Evolutionary conservation across 1,140 invertebrate genomes (phyloP), one percentile per base, ranked within the genome.

Genomic region (Diachasmimorpha longicaudata): DNA sequence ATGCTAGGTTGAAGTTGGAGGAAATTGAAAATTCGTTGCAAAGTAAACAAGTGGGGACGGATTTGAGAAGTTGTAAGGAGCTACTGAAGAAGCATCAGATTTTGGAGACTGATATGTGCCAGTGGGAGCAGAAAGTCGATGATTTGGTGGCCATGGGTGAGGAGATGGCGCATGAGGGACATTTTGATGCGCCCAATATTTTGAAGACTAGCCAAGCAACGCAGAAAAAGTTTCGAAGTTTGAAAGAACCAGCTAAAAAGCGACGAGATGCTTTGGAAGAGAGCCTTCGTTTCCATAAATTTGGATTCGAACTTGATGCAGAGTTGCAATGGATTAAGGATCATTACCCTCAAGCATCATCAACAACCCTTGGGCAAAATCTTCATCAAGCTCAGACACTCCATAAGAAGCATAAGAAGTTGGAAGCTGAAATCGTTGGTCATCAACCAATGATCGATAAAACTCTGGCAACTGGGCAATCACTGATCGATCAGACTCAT

Each of bases 261-360:
- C 90, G 97, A 39, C 91, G 95, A n/a, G 92, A 92, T 31, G 93
- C 93, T 13, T 88, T 99, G 4, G 95, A 98, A 84, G 96, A 97
- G 85, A 95, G 95, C 39, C 83, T 96, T 5, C 92, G 94, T 76
- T 95, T 95, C 83, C 97, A 99, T 85, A 97, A 99, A 86, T 98
- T 99, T 88, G 94, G 94, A 25, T 98, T 98, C 85, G 96, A 99
- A 86, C 90, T 98, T 42, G 96, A 98, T 74, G 94, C 94, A 0
- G 97, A 99, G 87, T 90, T 98, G 80, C 96, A 98, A 84, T 99
- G 98, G 98, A 97, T 99, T 71, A 93, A 94, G 42, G 98, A 99
- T 86, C 95, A 97, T 79, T 84, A 95, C 71, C 94, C 95, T 4
- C 91, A 94, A 4, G 96, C 95, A 1, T 91, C 92, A 0, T 95